Evolutionary conservation across 2,797 vertebrate species (phyloP).

Genomic region (Sparidentex hasta): DNA sequence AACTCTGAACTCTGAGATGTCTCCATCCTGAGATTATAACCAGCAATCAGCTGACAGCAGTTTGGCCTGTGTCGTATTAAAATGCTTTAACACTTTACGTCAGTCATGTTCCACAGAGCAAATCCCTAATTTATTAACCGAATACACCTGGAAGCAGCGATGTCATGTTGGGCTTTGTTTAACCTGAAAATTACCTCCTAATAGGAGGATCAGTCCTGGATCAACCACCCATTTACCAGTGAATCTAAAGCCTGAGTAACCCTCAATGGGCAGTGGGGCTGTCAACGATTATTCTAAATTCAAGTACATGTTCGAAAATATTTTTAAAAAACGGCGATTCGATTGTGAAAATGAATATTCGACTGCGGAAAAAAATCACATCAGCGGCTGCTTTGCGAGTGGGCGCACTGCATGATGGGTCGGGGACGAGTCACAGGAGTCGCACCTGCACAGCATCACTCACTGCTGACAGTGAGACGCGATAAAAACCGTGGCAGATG

Average conservation of each 20-base stretch:
- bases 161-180: background rate
- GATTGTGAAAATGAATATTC: no score
- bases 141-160: background rate
- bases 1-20: background rate
- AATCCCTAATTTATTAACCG: background rate
- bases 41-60: slow-evolving; percentile 12
- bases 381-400: no score
- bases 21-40: background rate
- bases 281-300: no score
- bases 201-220: background rate
- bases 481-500: no score
- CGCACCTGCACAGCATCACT: no score
- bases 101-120: background rate
- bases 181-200: background rate
- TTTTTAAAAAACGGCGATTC: no score
- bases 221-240: background rate
- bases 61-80: background rate
- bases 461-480: no score
- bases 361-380: no score
- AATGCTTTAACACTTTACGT: background rate
- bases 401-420: no score
- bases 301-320: no score
- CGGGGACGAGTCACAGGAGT: no score
- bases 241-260: background rate
- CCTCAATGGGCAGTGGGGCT: no score